phyloP scores from a whole-genome alignment of 2,797 vertebrate species.

The Sebastes hubbsi region DNA sequence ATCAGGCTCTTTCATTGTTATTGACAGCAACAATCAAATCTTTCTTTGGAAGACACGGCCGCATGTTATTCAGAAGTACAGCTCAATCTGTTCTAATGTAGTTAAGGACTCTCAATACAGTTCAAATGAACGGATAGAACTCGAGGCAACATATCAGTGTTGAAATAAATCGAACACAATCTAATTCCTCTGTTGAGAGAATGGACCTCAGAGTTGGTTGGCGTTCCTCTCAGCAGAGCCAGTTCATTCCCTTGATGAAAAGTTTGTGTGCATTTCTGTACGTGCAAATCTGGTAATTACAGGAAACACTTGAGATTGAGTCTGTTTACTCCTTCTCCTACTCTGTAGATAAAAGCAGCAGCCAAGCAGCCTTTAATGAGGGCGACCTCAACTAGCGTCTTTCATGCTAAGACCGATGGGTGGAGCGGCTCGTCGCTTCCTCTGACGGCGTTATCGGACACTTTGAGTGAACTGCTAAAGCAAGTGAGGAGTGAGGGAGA shows the following conservation, averaged over 20 bases:
- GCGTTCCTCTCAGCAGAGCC: slow-evolving; percentile 7
- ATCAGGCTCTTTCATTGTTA: too few relatives aligned
- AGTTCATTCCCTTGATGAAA: slow-evolving; percentile 24
- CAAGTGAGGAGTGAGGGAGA: background rate
- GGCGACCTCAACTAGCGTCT: slow-evolving; percentile 7
- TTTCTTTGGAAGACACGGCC: too few relatives aligned
- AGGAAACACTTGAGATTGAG: slow-evolving; percentile 61
- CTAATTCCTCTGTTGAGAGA: background rate
- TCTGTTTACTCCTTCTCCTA: slow-evolving; percentile 49
- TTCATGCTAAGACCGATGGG: slow-evolving; percentile 53
- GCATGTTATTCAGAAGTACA: background rate
- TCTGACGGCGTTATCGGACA: slow-evolving; percentile 40
- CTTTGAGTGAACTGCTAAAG: slow-evolving; percentile 26
- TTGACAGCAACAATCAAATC: too few relatives aligned
- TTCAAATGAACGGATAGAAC: background rate
- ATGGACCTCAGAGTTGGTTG: background rate
- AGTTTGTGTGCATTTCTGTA: slow-evolving; percentile 8
- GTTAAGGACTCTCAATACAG: background rate
- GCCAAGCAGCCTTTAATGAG: slow-evolving; percentile 28
- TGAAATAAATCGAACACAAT: background rate
- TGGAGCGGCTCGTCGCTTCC: slow-evolving; percentile 65
- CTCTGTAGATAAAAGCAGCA: slow-evolving; percentile 47
- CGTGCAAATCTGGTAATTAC: slow-evolving; percentile 56
- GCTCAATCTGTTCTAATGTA: too few relatives aligned
- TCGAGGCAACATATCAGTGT: background rate